Evolutionary conservation across 2,888 invertebrate genomes (phyloP).

Genomic region (Nomada hirtipes): DNA sequence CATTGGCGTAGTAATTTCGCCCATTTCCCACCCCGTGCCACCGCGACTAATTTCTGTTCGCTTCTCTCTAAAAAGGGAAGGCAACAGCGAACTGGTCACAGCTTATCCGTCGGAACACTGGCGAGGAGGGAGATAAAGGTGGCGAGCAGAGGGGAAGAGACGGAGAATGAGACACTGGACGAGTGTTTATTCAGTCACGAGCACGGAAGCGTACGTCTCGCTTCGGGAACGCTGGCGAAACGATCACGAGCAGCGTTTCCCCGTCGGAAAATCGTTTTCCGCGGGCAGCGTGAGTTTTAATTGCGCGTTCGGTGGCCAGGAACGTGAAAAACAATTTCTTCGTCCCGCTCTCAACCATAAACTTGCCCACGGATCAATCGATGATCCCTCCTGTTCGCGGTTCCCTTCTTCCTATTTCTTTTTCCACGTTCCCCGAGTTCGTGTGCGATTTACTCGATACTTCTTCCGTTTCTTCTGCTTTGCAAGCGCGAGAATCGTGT

Average conservation of each 20-base stretch:
- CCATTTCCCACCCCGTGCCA: not conserved
- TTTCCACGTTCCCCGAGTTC: not conserved
- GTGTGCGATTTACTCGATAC: not conserved
- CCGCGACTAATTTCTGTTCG: conserved; percentile 8
- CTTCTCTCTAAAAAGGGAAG: conserved; percentile 6
- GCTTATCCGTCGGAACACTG: conserved; percentile 14
- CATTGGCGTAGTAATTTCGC: conserved; percentile 9
- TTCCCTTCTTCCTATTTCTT: not conserved
- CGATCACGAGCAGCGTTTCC: conserved; percentile 38
- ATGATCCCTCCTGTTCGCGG: not conserved
- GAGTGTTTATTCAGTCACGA: conserved; percentile 68
- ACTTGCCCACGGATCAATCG: no score
- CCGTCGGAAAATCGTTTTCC: conserved; percentile 26
- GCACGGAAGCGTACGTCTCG: conserved; percentile 46
- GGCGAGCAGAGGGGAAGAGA: conserved; percentile 25
- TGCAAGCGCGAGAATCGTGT: conserved; percentile 16
- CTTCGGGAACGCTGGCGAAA: conserved; percentile 38
- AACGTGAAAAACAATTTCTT: conserved; percentile 11
- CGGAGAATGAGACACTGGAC: conserved; percentile 42
- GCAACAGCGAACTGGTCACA: conserved; percentile 7
- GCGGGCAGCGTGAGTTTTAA: conserved; percentile 18
- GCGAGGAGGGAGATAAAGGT: not conserved
- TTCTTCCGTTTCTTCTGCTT: not conserved
- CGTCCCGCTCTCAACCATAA: not conserved
- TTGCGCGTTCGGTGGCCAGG: conserved; percentile 1